Evolutionary conservation across 2,888 invertebrate genomes (phyloP), one percentile per base, ranked within the genome.

Genomic region (Chloroclysta siterata): DNA sequence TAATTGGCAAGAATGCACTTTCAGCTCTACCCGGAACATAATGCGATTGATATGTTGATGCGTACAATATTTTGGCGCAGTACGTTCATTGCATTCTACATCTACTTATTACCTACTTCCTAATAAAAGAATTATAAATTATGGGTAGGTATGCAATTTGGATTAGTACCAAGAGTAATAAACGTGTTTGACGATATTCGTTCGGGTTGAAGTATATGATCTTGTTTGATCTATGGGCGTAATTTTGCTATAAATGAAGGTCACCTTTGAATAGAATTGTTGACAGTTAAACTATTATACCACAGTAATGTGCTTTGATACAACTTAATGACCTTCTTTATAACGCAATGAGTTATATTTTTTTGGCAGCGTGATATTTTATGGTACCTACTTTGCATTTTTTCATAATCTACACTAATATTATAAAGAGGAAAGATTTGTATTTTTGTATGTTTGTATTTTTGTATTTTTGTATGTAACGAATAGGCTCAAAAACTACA

Each of bases 141-240:
- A 39, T 48, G 28, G 13, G 10, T 57, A 53, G 13, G 10, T 57
- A 53, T 79, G 69, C 69, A 75, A 76, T 66, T 86, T 86, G 85
- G 85, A 83, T 72, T 65, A 63, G 65, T 70, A 80, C 83, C 86
- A 86, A 84, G 63, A 74, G 70, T 69, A 71, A 71, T 72, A 58
- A 69, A 60, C 64, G 65, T 59, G 67, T 73, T 63, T 67, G 65
- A 71, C 57, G 53, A 67, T 70, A 66, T 72, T 64, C 59, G 66
- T 71, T 70, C 65, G 22, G 60, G 74, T 65, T 65, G 62, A 66
- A 68, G 56, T 60, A 59, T 28, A 54, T 54, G 29, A 53, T 46
- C 44, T 42, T 44, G 65, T 70, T 72, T 73, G 69, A 72, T 72
- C 63, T 70, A 72, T 60, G 62, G 55, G 46, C 63, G 59, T 63